Conservation (phyloP, 1,140 invertebrate species). For the Agraylea sexmaculata region DNA sequence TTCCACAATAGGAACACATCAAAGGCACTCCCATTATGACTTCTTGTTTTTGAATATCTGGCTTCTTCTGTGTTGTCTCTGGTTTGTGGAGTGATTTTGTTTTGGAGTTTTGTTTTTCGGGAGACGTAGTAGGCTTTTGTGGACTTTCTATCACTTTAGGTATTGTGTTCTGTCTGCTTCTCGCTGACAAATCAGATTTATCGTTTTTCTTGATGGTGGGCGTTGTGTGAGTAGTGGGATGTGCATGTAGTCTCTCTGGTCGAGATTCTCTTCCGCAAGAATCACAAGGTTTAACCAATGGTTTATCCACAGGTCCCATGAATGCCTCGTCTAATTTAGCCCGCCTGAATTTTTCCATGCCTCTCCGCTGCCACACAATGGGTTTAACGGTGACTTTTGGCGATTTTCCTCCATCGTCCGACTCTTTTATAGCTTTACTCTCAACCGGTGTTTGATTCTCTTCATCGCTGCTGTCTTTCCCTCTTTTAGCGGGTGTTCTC, state of each 20-base stretch:
- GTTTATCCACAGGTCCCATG: conserved; percentile 6
- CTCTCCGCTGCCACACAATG: conserved; percentile 1
- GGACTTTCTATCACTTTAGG: no score
- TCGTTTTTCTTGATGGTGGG: not conserved
- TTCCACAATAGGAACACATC: conserved; percentile 63
- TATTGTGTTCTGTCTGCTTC: conserved; percentile 2
- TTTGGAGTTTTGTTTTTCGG: not conserved
- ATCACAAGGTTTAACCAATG: conserved; percentile 15
- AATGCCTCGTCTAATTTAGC: conserved; percentile 14
- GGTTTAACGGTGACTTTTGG: conserved; percentile 16
- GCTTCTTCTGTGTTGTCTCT: no score
- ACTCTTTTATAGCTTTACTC: conserved; percentile 8
- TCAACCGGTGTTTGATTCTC: conserved; percentile 8
- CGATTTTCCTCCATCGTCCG: not conserved
- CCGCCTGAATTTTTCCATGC: not conserved
- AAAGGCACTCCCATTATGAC: conserved; percentile 29
- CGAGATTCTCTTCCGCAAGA: conserved; percentile 17
- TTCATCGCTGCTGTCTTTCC: conserved; percentile 7
- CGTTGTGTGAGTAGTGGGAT: conserved; percentile 7
- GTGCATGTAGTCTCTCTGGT: conserved; percentile 16
- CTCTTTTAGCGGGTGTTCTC: conserved; percentile 10
- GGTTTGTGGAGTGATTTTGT: conserved; percentile 31
- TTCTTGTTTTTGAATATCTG: no score
- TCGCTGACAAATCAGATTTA: not conserved
- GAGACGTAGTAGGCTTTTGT: no score